Evolutionary conservation across 2,113 vertebrate species (phyloP).

Genomic region (Aramus guarauna): DNA sequence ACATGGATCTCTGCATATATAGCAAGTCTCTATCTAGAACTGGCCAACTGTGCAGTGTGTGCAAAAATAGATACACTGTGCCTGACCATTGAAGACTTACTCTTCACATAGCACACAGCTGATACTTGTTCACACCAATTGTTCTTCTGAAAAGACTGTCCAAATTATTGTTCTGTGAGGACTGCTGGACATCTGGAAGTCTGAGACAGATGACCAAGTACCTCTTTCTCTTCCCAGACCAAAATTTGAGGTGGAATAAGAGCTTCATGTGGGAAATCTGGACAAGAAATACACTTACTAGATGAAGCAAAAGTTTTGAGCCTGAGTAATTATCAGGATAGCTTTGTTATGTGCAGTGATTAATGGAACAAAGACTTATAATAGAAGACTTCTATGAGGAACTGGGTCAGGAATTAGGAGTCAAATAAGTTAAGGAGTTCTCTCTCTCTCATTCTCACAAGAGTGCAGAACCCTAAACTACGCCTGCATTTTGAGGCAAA

Average conservation of each 20-base stretch:
- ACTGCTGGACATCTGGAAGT: background rate
- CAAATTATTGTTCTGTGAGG: background rate
- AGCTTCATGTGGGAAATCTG: background rate
- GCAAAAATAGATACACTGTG: background rate
- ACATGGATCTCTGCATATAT: accelerated
- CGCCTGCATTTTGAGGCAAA: background rate
- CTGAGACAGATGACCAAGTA: background rate
- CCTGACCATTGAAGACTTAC: background rate
- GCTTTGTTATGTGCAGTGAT: background rate
- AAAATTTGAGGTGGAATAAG: background rate
- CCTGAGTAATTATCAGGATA: background rate
- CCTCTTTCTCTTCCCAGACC: background rate
- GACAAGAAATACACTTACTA: background rate
- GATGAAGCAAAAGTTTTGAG: background rate
- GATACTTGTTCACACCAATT: background rate
- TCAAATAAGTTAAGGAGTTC: background rate
- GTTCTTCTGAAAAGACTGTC: background rate
- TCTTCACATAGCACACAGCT: background rate
- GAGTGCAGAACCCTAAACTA: background rate
- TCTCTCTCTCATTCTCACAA: background rate
- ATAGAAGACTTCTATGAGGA: background rate
- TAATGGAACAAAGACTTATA: background rate
- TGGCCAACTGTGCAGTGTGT: background rate
- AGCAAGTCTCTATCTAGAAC: background rate
- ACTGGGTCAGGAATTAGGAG: background rate